Percentiles rank a stretch among this genome's conserved stretches.
Evolutionary conservation across 2,113 vertebrate genomes (phyloP).

Genomic region (Corythoichthys intestinalis): DNA sequence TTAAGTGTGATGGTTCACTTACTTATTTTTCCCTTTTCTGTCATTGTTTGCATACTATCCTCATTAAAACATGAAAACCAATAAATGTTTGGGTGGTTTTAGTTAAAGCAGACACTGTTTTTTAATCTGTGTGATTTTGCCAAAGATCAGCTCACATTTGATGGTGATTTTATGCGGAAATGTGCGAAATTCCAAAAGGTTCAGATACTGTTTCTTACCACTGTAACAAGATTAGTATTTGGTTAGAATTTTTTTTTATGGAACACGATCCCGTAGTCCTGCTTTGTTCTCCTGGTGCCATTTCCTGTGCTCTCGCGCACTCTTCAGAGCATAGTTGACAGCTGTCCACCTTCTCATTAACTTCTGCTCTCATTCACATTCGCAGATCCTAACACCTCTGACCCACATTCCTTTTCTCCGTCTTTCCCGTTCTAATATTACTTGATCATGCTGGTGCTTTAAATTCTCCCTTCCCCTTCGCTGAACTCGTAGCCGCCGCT

Average conservation of each 20-base stretch:
- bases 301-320: constrained; percentile 22
- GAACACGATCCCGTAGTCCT: constrained; percentile 20
- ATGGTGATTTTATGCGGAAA: no score
- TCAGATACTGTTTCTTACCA: no score
- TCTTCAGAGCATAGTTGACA: constrained; percentile 41
- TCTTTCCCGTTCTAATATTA: constrained; percentile 40
- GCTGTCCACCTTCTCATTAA: constrained; percentile 52
- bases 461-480: constrained; percentile 8
- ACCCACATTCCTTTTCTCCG: constrained; percentile 9
- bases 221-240: neutral
- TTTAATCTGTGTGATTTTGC: no score
- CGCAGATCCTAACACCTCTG: constrained; percentile 1
- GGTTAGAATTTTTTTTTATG: constrained; percentile 5
- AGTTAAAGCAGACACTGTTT: no score
- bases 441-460: constrained; percentile 22
- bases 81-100: no score
- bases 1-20: no score
- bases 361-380: constrained; percentile 1
- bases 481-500: constrained; percentile 17
- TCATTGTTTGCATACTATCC: no score
- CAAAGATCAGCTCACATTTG: no score
- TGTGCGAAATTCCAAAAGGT: no score
- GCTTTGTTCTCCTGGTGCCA: constrained; percentile 22
- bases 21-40: no score
- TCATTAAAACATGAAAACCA: no score